Evolutionary conservation across 2,113 vertebrate species (phyloP), one percentile per base, ranked within the genome.

Genomic region (Hoplias malabaricus): DNA sequence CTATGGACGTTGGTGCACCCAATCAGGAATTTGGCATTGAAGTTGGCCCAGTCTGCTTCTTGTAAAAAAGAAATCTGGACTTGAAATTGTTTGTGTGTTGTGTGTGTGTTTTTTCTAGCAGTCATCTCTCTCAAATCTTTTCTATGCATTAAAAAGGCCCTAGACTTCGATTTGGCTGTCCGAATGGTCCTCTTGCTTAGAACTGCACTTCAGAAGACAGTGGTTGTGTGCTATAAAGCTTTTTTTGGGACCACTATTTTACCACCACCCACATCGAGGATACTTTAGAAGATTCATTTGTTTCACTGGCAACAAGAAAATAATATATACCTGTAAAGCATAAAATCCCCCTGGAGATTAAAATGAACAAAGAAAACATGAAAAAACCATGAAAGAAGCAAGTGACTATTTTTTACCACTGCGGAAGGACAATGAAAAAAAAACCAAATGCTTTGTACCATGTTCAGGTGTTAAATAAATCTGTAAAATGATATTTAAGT

Each of bases 11-110:
- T 93, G 98, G 98, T 88, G 93, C 94, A 90, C 90, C 95, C 86
- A 94, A 98, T 90, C 98, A 99, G 94, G 98, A 99, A 96, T 99
- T 99, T 83, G 98, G 98, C 93, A 79, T 96, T 82, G 90, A 96
- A 91, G 76, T 99, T 89, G 92, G 96, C 94, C 94, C 96, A 75
- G 97, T 92, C 90, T 99, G 98, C 94, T 99, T 96, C 95, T 96
- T 98, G 97, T 99, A 97, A 97, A 96, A 96, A 95, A 95, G 94
- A 96, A 95, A 96, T 95, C 94, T 96, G 96, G 96, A 98, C 96
- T 98, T 95, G 91, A 95, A 95, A 94, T 94, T 94, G 94, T 92
- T 95, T 90, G 90, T 88, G 88, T 86, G 86, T 80, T 77, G 90
- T 87, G 87, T 87, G 87, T 89, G 90, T 90, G 85, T 89, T 85